Base-by-base conservation (phyloP, 1,140 invertebrate species). In the Philaenus spumarius region DNA sequence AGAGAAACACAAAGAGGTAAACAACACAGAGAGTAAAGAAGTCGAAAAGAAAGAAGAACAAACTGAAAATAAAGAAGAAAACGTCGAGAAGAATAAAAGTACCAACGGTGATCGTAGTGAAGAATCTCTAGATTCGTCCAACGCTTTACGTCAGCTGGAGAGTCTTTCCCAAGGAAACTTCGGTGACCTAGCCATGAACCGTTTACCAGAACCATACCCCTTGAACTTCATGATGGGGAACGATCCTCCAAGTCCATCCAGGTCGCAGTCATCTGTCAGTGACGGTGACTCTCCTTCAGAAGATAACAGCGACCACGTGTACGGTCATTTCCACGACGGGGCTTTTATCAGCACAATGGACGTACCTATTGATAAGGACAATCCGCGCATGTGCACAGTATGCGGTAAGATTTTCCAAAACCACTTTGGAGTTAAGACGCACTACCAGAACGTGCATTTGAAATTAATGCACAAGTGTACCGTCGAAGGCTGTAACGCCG, bases 391-490 rank as follows among this genome's bases (percentile, higher is more conserved):
- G 64, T 98, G 95, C 72, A 86, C 87, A 2, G 89, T 89, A 14
- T 98, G 95, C 71, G 92, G 90, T 11, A 95, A 95, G 73, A 81
- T 91, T 64, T 97, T 97, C 74, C 90, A 93, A 70, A 97, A 95
- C 68, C 88, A 93, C 68, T 97, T 95, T 68, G 87, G 89, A n/a
- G 85, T 96, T 1, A 96, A 95, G 73, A 93, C 90, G 0, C 95
- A 97, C 69, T 97, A 94, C 73, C 93, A 95, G 76, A 96, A 93
- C 72, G 90, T 94, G 0, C 95, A 97, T 76, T 81, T 97, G 40
- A 97, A 97, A 73, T 73, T 97, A 57, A 95, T 96, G 86, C 94
- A 97, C 73, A 92, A 90, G 67, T 98, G 95, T 75, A 93, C 86
- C 60, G 87, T 97, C 2, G 92, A 95, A 60, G 94, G 95, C n/a